Evolutionary conservation across 1,140 invertebrate genomes (phyloP), one percentile per base, ranked within the genome.

Genomic region (Coelopa frigida): DNA sequence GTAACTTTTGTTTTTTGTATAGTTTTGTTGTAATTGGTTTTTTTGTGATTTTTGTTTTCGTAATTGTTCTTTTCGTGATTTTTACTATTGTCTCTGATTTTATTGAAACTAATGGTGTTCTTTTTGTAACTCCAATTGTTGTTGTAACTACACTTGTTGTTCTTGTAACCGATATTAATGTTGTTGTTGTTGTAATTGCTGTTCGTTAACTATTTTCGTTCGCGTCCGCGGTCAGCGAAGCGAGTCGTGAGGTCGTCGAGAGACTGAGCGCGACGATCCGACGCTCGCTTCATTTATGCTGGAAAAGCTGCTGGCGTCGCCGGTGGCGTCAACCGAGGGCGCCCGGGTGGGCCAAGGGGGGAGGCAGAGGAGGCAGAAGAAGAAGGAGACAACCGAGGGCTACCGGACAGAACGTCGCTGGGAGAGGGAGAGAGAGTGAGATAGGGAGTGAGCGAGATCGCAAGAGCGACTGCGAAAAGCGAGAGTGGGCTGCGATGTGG

Each of bases 231-330:
- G 15, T 36, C 15, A 36, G 6, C 33, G 33, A 37, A 37, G 44
- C 44, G 44, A 22, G 35, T 46, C 44, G 33, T 18, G 29, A 35
- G 44, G 32, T 46, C 44, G 35, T 39, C 15, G 7, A 39, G 17
- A 21, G 14, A 39, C 20, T 39, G 11, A 39, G 6, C 5, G n/a
- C 18, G 33, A 36, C 6, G 6, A 14, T 5, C 6, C 29, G 11
- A 14, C 21, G n/a, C 15, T 44, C 42, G 24, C 23, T 12, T 23
- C 32, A 44, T 33, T 44, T 32, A 33, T 44, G 32, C 35, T 20
- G 32, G 27, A 43, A 43, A 49, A 24, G 14, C 62, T 58, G 15
- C 57, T n/a, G 0, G 38, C 4, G 1, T 20, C 31, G 2, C 62
- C 62, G n/a, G n/a, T n/a, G n/a, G n/a, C n/a, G n/a, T n/a, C n/a